Percentiles rank a stretch among this genome's conserved stretches.
phyloP scores from a whole-genome alignment of 2,113 vertebrate genomes.

The Sinosuthora webbiana region DNA sequence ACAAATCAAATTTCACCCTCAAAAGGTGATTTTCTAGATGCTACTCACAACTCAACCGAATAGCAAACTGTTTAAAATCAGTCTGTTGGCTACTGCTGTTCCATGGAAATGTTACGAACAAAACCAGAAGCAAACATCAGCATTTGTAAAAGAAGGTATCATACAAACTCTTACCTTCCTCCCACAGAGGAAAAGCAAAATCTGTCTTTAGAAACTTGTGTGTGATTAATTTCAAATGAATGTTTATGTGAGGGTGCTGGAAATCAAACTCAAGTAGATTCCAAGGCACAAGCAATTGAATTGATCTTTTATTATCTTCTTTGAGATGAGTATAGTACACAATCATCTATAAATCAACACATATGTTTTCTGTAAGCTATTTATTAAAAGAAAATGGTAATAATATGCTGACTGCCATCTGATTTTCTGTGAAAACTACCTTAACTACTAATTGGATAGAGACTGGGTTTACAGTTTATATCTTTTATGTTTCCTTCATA shows the following conservation, averaged over 20 bases:
- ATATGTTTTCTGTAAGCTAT: background rate
- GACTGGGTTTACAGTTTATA: background rate
- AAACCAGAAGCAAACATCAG: background rate
- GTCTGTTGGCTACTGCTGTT: background rate
- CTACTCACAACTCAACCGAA: background rate
- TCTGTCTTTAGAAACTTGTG: background rate
- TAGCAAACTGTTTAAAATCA: background rate
- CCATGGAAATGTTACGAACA: background rate
- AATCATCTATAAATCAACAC: background rate
- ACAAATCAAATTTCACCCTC: background rate
- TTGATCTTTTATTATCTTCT: background rate
- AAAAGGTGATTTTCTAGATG: background rate
- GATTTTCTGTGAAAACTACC: background rate
- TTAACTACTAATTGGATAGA: background rate
- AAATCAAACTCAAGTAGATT: background rate
- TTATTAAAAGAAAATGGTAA: background rate
- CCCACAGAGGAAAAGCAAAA: background rate
- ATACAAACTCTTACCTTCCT: background rate
- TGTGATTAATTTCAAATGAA: accelerated
- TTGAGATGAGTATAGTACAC: background rate
- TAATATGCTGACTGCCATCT: background rate
- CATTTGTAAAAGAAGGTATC: accelerated
- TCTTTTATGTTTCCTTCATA: background rate
- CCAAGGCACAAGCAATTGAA: background rate
- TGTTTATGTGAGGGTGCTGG: background rate